Evolutionary conservation across 2,888 invertebrate species (phyloP), one percentile per base, ranked within the genome.

Genomic region (Bembecia ichneumoniformis): DNA sequence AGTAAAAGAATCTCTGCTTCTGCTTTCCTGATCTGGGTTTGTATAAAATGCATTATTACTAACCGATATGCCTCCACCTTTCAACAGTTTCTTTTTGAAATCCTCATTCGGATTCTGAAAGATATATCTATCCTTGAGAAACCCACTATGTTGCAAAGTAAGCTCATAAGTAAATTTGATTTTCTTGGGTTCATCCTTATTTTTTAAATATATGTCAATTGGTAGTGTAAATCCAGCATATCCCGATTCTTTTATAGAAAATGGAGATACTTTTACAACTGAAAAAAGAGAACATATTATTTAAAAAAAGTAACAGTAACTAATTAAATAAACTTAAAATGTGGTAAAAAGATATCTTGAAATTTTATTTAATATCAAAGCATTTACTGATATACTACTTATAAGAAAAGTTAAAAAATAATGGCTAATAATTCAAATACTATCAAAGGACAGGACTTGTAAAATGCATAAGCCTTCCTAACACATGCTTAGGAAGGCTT

Each of bases 221-320:
- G 94, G 94, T 52, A 98, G 88, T 47, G 91, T 89, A 76, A 98
- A 98, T 35, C 98, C 96, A 52, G 97, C 98, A 89, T 98, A 98
- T 4, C 98, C 98, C n/a, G 96, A 94, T 76, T 98, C 97, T 63
- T 93, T 93, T 34, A 98, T 91, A 47, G 90, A 86, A 82, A 95
- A 98, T 2, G 98, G 98, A 48, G 97, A 96, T 58, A 96, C 96
- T 70, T 96, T 96, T 3, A 96, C 88, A 62, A 94, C 96, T 96
- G 88, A 47, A 91, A 91, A 28, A 28, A 28, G 28, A 28, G 9
- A 28, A 9, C 7, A 28, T 28, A 7, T 28, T 28, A 9, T 28
- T 28, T 7, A 28, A 28, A 28, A 28, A 28, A 20, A 20, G 4
- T 28, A 28, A 28, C 7, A 28, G 7, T 28, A 7, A 28, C 28